These are phyloP conservation scores for Oxyura jamaicensis DNA, from an alignment of 2,113 vertebrate genomes.

Conservation along the genomic window DNA sequence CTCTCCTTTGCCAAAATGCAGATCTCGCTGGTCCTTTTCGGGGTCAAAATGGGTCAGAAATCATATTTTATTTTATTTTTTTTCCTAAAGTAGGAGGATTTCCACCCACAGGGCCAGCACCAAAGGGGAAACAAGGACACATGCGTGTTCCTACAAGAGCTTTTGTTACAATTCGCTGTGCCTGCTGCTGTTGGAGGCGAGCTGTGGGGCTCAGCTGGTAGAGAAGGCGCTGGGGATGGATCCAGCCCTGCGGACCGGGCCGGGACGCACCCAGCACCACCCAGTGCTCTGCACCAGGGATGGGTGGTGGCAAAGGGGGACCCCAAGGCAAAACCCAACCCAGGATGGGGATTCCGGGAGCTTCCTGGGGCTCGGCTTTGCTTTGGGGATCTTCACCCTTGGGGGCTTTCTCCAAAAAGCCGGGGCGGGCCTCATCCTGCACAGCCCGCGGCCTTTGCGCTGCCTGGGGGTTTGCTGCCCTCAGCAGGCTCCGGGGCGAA, in stretches of 20 bases:
- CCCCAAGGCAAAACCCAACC: neutral
- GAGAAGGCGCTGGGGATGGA: neutral
- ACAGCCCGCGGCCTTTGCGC: no score
- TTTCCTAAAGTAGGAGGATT: neutral
- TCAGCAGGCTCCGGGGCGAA: neutral
- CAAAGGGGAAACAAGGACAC: neutral
- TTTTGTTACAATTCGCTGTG: fast-evolving
- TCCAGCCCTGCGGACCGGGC: fast-evolving
- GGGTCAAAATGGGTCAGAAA: neutral
- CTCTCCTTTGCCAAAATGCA: neutral
- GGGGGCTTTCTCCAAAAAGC: neutral
- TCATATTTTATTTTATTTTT: neutral
- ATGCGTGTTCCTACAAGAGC: fast-evolving
- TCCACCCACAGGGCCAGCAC: neutral
- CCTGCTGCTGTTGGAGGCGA: neutral
- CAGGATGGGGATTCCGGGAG: neutral
- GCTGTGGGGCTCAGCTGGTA: neutral
- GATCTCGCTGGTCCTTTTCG: neutral
- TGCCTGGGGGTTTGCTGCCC: neutral
- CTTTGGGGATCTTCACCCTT: neutral
- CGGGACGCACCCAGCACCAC: no score
- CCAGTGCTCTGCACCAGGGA: fast-evolving
- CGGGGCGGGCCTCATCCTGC: neutral
- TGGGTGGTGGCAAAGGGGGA: fast-evolving
- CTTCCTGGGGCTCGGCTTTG: neutral